These are phyloP conservation scores for Trichopria drosophilae DNA, from an alignment of 2,888 invertebrate species.

Conservation along the genomic window DNA sequence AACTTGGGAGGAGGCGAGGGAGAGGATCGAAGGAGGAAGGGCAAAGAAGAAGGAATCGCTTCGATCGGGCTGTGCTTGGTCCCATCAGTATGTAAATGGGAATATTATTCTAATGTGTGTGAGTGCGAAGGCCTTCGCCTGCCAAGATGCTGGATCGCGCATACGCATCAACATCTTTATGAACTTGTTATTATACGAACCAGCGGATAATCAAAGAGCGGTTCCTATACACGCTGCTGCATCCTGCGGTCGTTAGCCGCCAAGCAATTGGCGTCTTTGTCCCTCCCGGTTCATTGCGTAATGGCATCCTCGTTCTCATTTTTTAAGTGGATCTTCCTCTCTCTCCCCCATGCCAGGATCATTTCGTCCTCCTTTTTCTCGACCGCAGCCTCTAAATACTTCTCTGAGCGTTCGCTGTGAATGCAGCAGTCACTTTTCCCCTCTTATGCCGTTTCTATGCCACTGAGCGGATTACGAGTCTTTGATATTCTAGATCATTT, in stretches of 20 bases:
- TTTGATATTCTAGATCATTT: too few species aligned
- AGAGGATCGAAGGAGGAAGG: slow-evolving; percentile 13
- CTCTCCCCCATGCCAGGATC: slow-evolving; percentile 7
- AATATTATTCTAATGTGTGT: slow-evolving; percentile 45
- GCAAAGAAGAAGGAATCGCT: slow-evolving; percentile 9
- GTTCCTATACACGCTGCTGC: slow-evolving; percentile 38
- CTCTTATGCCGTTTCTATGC: too few species aligned
- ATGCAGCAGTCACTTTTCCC: too few species aligned
- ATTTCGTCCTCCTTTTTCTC: slow-evolving; percentile 6
- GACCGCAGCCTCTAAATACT: slow-evolving; percentile 19
- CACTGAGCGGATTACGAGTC: too few species aligned
- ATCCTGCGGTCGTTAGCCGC: slow-evolving; percentile 16
- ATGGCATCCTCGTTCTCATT: slow-evolving; percentile 16
- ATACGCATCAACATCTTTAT: slow-evolving; percentile 52
- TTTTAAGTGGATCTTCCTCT: background rate
- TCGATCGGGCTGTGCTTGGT: slow-evolving; percentile 23
- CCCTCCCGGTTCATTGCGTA: slow-evolving; percentile 28
- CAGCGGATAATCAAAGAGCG: slow-evolving; percentile 56
- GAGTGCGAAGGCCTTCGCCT: slow-evolving; percentile 15
- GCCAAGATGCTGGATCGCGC: slow-evolving; percentile 26
- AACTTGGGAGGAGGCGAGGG: background rate
- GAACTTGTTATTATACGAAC: slow-evolving; percentile 55
- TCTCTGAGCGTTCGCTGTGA: background rate
- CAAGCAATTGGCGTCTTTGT: slow-evolving; percentile 29
- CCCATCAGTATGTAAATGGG: slow-evolving; percentile 48